Percentiles rank a stretch among this genome's conserved stretches.
phyloP scores from a whole-genome alignment of 2,888 invertebrate genomes.

The Stenichneumon culpator region DNA sequence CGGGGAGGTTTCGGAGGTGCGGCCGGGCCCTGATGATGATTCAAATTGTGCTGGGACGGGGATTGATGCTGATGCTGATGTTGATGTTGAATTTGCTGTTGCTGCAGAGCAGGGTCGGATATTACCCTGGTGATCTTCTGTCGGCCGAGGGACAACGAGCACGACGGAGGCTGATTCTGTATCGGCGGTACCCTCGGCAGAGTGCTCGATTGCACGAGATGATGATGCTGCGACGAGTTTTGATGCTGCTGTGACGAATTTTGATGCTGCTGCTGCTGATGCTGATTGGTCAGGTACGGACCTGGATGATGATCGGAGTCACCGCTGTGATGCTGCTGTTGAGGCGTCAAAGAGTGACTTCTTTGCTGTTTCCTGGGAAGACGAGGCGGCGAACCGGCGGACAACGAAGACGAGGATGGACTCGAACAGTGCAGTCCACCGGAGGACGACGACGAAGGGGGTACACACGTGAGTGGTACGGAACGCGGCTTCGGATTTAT shows the following conservation, averaged over 20 bases:
- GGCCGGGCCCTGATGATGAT: constrained; percentile 79
- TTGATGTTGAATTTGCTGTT: constrained; percentile 73
- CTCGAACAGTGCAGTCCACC: constrained; percentile 82
- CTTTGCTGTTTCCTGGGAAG: constrained; percentile 88
- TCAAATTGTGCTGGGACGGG: constrained; percentile 72
- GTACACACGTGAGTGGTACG: constrained; percentile 88
- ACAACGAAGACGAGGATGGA: constrained; percentile 87
- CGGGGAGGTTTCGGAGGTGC: constrained; percentile 90
- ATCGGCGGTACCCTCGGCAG: constrained; percentile 81
- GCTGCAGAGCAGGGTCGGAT: constrained; percentile 86
- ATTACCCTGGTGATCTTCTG: constrained; percentile 87
- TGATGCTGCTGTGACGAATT: constrained; percentile 66
- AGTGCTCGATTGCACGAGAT: constrained; percentile 79
- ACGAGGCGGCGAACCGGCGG: constrained; percentile 83
- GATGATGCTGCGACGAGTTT: constrained; percentile 60
- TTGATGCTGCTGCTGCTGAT: constrained; percentile 55
- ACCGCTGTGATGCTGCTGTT: constrained; percentile 73
- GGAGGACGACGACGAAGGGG: constrained; percentile 73
- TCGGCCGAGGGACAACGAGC: constrained; percentile 82
- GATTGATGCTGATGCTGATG: constrained; percentile 68
- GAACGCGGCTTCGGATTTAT: constrained; percentile 94
- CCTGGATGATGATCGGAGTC: constrained; percentile 69
- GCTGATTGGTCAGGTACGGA: constrained; percentile 63
- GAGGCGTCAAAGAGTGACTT: constrained; percentile 92
- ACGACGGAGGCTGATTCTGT: constrained; percentile 80